Evolutionary conservation across 2,113 vertebrate genomes (phyloP), one percentile per base, ranked within the genome.

Genomic region (Corythornis vintsioides): DNA sequence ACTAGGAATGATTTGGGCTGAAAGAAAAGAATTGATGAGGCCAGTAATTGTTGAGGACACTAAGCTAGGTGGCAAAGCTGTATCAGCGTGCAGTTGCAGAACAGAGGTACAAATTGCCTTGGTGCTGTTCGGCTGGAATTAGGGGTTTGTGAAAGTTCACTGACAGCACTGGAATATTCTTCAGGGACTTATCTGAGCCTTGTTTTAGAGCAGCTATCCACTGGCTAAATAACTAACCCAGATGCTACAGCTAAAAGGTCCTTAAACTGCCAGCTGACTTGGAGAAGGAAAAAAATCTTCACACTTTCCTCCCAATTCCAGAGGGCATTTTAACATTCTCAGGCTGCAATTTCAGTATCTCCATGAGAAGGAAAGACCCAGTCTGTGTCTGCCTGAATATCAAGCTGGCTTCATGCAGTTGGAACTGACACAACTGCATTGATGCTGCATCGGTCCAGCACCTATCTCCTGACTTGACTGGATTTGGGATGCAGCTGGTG

Each of bases 351-450:
- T 70, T 55, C 16, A 70, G 38, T 14, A 24, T 12, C 18, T 10
- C 9, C 24, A 50, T 64, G 35, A 35, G 65, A 76, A 76, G 24
- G 22, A 70, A 91, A 71, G 20, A n/a, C 14, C 8, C 19, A 15
- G 28, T 28, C 25, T 29, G 7, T 16, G 13, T 29, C 24, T 66
- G 17, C 13, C 60, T 71, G 35, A 60, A 47, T 8, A 19, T 12
- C 0, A 1, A 47, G 24, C 48, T 40, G 24, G 20, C 19, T 24
- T 50, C 12, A 2, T 4, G 20, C 40, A 42, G 21, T 47, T 1
- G 3, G 3, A 74, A 64, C 31, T 28, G 1, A 2, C 35, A 22
- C 42, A 52, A 18, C n/a, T 31, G 19, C 10, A 2, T 1, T 15
- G 48, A 16, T 61, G 33, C 11, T 66, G 45, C 15, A 14, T 9